A percentile compares a stretch with the other conserved stretches of the same genome.
Conservation (phyloP, 2,113 vertebrate species). For the Megaleporinus macrocephalus region DNA sequence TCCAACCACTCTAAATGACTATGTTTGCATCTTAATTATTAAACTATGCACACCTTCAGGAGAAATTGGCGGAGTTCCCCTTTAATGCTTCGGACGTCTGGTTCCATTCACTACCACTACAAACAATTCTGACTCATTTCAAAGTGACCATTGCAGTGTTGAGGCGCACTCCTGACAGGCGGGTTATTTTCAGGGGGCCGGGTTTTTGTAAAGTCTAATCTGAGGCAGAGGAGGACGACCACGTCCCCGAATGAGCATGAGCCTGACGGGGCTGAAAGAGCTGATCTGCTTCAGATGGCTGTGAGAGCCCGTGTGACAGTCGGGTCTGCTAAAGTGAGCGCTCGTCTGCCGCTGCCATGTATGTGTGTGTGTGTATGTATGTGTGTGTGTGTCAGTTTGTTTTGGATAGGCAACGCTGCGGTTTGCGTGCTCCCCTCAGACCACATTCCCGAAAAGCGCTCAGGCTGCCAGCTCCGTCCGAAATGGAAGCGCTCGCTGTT, state of each 20-base stretch:
- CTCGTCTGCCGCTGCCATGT: neutral
- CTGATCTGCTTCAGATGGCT: constrained; percentile 1
- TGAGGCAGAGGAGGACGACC: neutral
- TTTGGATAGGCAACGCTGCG: constrained; percentile 44
- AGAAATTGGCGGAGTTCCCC: too few species aligned
- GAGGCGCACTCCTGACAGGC: neutral
- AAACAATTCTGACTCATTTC: neutral
- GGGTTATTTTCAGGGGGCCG: neutral
- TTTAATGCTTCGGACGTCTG: too few species aligned
- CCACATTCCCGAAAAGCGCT: constrained; percentile 49
- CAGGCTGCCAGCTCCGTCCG: constrained; percentile 30
- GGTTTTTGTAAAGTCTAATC: constrained; percentile 19
- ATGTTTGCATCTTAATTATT: too few species aligned
- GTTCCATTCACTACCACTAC: too few species aligned
- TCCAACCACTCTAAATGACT: too few species aligned
- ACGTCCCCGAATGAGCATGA: neutral
- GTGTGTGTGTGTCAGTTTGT: constrained; percentile 50
- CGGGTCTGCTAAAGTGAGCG: constrained; percentile 18
- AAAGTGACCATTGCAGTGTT: constrained; percentile 5
- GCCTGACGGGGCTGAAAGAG: neutral
- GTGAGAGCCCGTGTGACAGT: neutral
- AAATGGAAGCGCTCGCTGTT: constrained; percentile 36
- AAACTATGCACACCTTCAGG: too few species aligned
- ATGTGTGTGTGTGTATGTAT: constrained; percentile 40
- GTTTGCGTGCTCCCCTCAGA: constrained; percentile 51